A percentile compares a stretch with the other conserved stretches of the same genome.
Conservation (phyloP, 2,113 vertebrate species). For the Callipepla californica region DNA sequence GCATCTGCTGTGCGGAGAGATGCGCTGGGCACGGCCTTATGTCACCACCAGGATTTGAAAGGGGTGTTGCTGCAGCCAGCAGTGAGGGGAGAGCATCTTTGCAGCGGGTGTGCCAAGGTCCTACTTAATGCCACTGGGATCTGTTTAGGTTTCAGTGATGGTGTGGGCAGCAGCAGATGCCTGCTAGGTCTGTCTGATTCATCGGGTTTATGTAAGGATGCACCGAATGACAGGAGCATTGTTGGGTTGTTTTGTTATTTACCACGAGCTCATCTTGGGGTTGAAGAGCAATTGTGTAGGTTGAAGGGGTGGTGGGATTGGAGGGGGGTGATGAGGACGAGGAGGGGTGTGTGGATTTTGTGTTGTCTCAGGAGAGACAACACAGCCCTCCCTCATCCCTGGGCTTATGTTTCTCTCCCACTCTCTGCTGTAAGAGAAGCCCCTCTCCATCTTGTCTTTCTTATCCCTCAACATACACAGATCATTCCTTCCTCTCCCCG, state of each 20-base stretch:
- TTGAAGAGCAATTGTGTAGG: not conserved
- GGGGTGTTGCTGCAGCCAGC: not conserved
- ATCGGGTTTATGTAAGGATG: accelerated
- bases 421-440: not conserved
- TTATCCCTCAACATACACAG: not conserved
- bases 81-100: not conserved
- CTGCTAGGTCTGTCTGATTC: not conserved
- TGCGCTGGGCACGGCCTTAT: accelerated
- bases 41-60: not conserved
- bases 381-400: not conserved
- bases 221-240: accelerated
- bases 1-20: accelerated
- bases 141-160: not conserved
- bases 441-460: not conserved
- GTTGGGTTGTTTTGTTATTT: not conserved
- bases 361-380: accelerated
- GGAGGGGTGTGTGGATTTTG: not conserved
- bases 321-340: not conserved
- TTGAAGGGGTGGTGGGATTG: not conserved
- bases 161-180: not conserved
- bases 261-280: not conserved
- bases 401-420: not conserved
- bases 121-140: not conserved
- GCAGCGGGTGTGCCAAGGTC: not conserved
- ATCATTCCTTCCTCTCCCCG: not conserved